These are phyloP conservation scores for Phengaris arion DNA, from an alignment of 2,888 invertebrate genomes.

Conservation along the genomic window DNA sequence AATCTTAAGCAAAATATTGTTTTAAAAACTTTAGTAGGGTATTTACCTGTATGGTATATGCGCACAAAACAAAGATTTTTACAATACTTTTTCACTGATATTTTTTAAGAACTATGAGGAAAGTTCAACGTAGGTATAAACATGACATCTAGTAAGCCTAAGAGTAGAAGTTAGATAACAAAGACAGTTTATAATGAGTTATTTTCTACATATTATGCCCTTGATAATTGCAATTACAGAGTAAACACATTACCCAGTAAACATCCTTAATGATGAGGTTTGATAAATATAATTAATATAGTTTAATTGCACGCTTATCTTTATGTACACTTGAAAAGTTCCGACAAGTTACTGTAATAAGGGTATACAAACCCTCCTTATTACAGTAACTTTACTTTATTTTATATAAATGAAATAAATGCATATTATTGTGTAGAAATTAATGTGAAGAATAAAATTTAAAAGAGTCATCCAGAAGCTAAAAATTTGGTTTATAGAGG, in stretches of 20 bases:
- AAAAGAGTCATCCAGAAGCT: too few relatives aligned
- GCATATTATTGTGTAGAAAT: too few relatives aligned
- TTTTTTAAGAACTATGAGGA: background rate
- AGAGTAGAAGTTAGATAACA: background rate
- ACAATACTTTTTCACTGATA: background rate
- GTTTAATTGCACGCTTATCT: conserved; percentile 9
- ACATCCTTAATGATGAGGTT: conserved; percentile 17
- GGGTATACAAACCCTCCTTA: too few relatives aligned
- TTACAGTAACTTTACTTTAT: too few relatives aligned
- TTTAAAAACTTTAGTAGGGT: background rate
- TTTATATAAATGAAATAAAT: too few relatives aligned
- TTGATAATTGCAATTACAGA: conserved; percentile 11
- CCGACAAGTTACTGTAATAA: background rate
- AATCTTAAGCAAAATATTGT: background rate
- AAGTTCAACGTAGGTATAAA: background rate
- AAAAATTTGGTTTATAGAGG: too few relatives aligned
- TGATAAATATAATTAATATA: conserved; percentile 22
- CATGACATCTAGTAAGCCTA: background rate
- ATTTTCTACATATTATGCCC: conserved; percentile 13
- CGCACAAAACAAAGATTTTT: background rate
- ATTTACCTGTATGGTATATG: background rate
- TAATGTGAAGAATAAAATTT: too few relatives aligned
- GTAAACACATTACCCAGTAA: conserved; percentile 18
- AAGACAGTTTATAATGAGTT: conserved; percentile 22
- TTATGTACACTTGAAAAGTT: background rate